Conservation (phyloP, 1,140 invertebrate genomes). For the Drosophila watanabei region DNA sequence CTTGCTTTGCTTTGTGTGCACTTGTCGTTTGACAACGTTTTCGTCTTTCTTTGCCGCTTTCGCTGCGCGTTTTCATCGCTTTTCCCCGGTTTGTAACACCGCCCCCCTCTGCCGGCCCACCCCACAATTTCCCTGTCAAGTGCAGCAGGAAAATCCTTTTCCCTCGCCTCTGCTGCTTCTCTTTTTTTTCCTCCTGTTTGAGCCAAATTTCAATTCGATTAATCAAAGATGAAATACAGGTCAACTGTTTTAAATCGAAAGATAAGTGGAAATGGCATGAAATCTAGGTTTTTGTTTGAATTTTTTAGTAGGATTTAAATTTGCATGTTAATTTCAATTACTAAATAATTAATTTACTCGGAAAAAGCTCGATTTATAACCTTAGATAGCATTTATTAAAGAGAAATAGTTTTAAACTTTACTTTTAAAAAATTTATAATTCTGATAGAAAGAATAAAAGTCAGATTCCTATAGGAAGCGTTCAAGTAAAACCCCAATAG, state of each 20-base stretch:
- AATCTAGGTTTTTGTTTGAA: not conserved
- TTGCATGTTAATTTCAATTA: not conserved
- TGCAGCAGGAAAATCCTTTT: conserved; percentile 40
- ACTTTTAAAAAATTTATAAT: too few species aligned
- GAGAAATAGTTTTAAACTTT: too few species aligned
- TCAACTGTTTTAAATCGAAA: conserved; percentile 16
- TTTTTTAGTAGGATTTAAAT: not conserved
- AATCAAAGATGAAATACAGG: conserved; percentile 45
- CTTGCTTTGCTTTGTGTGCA: conserved; percentile 45
- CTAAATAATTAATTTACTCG: not conserved
- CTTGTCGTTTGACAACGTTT: conserved; percentile 68
- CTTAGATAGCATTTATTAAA: too few species aligned
- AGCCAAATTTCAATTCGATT: conserved; percentile 39
- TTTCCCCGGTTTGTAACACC: conserved; percentile 3
- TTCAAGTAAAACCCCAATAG: not conserved
- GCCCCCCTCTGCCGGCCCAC: not conserved
- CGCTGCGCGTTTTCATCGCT: conserved; percentile 35
- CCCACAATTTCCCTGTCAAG: conserved; percentile 30
- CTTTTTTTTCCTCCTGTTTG: not conserved
- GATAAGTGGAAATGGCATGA: conserved; percentile 3
- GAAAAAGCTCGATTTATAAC: too few species aligned
- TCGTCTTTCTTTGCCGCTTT: conserved; percentile 41
- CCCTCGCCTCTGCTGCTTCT: not conserved
- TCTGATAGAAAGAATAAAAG: not conserved
- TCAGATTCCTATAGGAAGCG: not conserved